A percentile compares a stretch with the other conserved stretches of the same genome.
phyloP scores from a whole-genome alignment of 30 jellyfish, hydroid and myxozoan species.

The Chrysaora quinquecirrha region DNA sequence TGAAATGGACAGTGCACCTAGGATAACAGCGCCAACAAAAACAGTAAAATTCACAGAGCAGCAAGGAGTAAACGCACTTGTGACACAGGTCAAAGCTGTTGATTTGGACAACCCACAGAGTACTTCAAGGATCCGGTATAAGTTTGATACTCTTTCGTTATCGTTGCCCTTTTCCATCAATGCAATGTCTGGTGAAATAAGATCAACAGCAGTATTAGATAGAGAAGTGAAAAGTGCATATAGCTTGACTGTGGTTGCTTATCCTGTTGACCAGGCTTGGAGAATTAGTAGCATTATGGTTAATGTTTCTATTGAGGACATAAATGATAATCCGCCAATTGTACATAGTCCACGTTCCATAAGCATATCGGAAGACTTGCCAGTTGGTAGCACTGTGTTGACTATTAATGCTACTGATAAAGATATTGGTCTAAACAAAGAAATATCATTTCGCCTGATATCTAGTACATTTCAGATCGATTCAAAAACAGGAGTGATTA shows the following conservation, averaged over 20 bases:
- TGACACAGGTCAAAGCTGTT: constrained; percentile 42
- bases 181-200: constrained; percentile 56
- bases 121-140: constrained; percentile 39
- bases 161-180: constrained; percentile 53
- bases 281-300: constrained; percentile 14
- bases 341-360: constrained; percentile 58
- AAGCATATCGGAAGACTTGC: constrained; percentile 32
- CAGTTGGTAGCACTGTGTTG: constrained; percentile 37
- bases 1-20: constrained; percentile 77
- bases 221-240: constrained; percentile 51
- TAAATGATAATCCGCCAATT: constrained; percentile 83
- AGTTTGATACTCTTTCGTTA: constrained; percentile 17
- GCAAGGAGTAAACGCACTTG: constrained; percentile 43
- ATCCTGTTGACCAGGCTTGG: constrained; percentile 32
- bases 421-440: constrained; percentile 71
- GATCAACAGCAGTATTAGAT: constrained; percentile 51
- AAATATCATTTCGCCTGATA: constrained; percentile 31
- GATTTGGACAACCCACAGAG: constrained; percentile 59
- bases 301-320: constrained; percentile 54
- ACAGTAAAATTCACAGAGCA: constrained; percentile 52
- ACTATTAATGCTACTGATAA: constrained; percentile 72
- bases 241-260: constrained; percentile 28
- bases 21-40: constrained; percentile 20
- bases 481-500: constrained; percentile 43
- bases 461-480: constrained; percentile 34